Evolutionary conservation across 1,140 invertebrate genomes (phyloP), one percentile per base, ranked within the genome.

Genomic region (Ylistrum balloti): DNA sequence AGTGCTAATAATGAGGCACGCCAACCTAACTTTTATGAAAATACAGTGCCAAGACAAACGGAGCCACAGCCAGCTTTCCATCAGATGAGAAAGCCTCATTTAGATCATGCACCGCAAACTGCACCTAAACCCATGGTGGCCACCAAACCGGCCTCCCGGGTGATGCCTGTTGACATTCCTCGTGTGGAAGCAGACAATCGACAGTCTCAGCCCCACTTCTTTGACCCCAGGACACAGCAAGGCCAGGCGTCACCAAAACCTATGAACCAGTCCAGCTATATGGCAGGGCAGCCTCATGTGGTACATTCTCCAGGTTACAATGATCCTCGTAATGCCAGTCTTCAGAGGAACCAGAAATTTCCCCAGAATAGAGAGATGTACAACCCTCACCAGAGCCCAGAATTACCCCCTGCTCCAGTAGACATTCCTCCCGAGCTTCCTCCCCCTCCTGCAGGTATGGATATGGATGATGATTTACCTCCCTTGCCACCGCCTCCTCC

Each of bases 11-110:
- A 94, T 89, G 93, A 95, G 35, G 87, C 93, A 28, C 90, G 93
- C 35, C 95, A 95, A 89, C 94, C 93, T 22, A 93, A 95, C 86
- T 95, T 95, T 85, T 96, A 95, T 91, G 94, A 95, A 90, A 95
- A 96, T 91, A 95, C 95, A 34, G 86, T 90, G 20, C 93, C 93
- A 74, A 87, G 93, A 74, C 91, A 92, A 85, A 93, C 93, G 56
- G 94, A 94, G 41, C 91, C 93, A 9, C 90, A 90, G 0, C 93
- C 94, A 34, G 93, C 95, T 86, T 95, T 94, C 92, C 93, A 95
- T 48, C 95, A 95, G 88, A 74, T 94, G 15, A 92, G 90, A 38
- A 85, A 93, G 33, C 91, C 91, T 32, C 92, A 93, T 11, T 34
- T 86, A 35, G 93, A 93, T 45, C 33, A 89, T 9, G 90, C 90